A percentile compares a stretch with the other conserved stretches of the same genome.
Conservation (phyloP, 64 coral and sea anemone genomes). For the Orbicella faveolata region DNA sequence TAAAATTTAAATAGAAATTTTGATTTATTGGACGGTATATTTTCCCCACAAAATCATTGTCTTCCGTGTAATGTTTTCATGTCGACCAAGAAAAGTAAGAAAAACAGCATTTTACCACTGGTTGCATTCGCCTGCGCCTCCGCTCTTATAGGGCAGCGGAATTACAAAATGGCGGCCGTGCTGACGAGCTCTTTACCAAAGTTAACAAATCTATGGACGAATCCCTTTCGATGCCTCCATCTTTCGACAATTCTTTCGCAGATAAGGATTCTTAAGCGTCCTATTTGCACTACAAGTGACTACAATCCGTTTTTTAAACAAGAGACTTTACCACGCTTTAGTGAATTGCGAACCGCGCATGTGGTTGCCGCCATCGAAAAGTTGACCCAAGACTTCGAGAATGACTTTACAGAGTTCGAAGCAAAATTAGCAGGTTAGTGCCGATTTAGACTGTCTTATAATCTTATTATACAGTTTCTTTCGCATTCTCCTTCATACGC, state of each 20-base stretch:
- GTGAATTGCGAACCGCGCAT: conserved; percentile 49
- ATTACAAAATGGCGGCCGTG: conserved; percentile 70
- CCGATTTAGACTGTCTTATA: background rate
- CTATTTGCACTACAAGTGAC: conserved; percentile 67
- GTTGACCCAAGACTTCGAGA: conserved; percentile 39
- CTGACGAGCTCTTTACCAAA: background rate
- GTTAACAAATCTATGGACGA: conserved; percentile 58
- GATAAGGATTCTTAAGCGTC: conserved; percentile 57
- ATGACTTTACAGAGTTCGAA: conserved; percentile 72
- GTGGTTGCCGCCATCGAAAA: conserved; percentile 53
- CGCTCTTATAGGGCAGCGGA: background rate
- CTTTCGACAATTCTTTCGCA: conserved; percentile 81
- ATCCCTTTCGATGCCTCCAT: conserved; percentile 73
- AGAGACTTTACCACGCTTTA: conserved; percentile 63
- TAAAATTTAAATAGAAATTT: too few relatives aligned
- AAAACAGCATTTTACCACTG: too few relatives aligned
- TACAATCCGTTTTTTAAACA: conserved; percentile 84
- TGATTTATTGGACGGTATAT: too few relatives aligned
- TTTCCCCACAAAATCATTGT: too few relatives aligned
- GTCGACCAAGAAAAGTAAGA: too few relatives aligned
- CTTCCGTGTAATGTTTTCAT: too few relatives aligned
- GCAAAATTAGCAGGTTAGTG: conserved; percentile 63
- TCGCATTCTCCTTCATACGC: background rate
- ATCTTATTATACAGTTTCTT: background rate
- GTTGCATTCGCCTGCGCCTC: too few relatives aligned